Base-by-base conservation (phyloP, 2,888 invertebrate genomes). In the Tubulanus polymorphus region DNA sequence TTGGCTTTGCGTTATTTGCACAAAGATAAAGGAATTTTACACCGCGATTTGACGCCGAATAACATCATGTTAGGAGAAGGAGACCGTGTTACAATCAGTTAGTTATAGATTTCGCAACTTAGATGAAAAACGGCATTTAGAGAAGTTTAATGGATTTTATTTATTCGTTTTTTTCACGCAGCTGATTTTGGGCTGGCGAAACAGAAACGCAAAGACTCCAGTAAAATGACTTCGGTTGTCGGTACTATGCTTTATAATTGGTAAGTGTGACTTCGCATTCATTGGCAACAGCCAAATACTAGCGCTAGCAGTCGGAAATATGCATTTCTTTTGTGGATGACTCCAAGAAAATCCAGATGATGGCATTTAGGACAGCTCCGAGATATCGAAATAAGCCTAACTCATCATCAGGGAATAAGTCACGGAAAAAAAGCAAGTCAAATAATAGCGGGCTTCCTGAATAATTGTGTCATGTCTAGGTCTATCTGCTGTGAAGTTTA, bases 171-270 rank as follows among this genome's bases (percentile, higher is more conserved):
- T 15, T n/a, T n/a, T n/a, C n/a, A n/a, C n/a, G n/a, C 68, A 80
- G 80, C 81, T 60, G 81, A 81, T 60, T 81, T 81, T 70, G 81
- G 81, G 26, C 62, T 81, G 35, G 81, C 81, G n/a, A 80, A 81
- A 60, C 78, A 79, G 63, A 78, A 80, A 61, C 73, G 75, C 29
- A 69, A 72, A 52, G 76, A 78, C 62, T 71, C 71, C 57, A 80
- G 79, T 58, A 78, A 79, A 56, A 74, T 81, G 75, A 78, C 72
- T 2, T 80, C 80, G 3, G 76, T 79, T 3, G 80, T 80, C 18
- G 81, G 81, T 15, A 81, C 80, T 10, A 80, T 81, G 15, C 64
- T 79, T 1, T 81, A 81, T 60, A 78, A 77, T 47, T 80, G 80
- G 79, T 80, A 60, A 66, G 70, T 58, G 51, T 1, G 3, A 25